Base-by-base conservation (phyloP, 2,797 vertebrate species). In the Octomys mimax region DNA sequence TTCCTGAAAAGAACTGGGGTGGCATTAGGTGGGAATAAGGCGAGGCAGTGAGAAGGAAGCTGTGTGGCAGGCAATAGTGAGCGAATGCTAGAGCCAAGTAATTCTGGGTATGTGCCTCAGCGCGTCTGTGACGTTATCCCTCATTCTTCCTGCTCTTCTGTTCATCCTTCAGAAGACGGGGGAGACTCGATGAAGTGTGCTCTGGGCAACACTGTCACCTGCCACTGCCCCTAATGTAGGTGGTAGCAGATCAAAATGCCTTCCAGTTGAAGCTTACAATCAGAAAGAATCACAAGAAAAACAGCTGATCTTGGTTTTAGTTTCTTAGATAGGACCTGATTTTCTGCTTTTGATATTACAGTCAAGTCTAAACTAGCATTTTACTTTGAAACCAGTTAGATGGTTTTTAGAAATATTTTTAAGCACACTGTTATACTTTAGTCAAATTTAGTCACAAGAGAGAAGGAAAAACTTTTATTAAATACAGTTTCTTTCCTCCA, bases 321-420 rank as follows among this genome's bases (percentile, higher is more conserved):
- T 77, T 96, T 95, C 31, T 86, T 81, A 42, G 5, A 33, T 12
- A 57, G 6, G 16, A 91, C 13, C 77, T 7, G 5, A 11, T 78
- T 95, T 92, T 91, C 62, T 95, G 57, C 46, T 39, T 87, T 94
- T 91, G 54, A 61, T 57, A 71, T 24, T 64, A 28, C 5, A 77
- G 6, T 91, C 2, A n/a, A 84, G 2, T 70, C 33, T 85, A 89
- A 95, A 91, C 22, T 95, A 94, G 28, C 80, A 66, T 92, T 92
- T 49, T 4, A 36, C 1, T 26, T 82, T 68, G 91, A 78, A 78
- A 46, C 19, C 68, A 90, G 28, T 83, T 73, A 81, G 46, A 62
- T 49, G 42, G 22, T 33, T 89, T 90, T 87, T 80, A 2, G 13
- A 95, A 89, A 89, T 96, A 73, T 61, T 79, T 92, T 31, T 95